Evolutionary conservation across 1,140 invertebrate genomes (phyloP).

Genomic region (Pseudachorutes palmiensis): DNA sequence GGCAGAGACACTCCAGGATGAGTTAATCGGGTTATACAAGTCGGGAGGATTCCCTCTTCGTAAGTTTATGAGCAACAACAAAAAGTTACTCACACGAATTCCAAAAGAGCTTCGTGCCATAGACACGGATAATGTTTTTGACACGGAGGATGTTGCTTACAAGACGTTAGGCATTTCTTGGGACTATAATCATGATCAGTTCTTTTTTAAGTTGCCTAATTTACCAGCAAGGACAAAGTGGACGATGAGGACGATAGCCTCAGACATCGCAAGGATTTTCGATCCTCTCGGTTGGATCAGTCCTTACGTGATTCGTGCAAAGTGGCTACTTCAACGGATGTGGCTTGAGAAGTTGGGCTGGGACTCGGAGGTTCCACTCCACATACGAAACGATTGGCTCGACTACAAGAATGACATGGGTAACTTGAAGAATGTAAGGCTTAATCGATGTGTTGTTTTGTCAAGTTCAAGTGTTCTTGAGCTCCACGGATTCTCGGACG

Average conservation of each 20-base stretch:
- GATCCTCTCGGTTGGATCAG: constrained; percentile 10
- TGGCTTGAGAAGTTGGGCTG: neutral
- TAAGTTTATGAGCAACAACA: constrained; percentile 10
- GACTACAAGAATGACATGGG: neutral
- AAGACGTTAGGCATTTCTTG: neutral
- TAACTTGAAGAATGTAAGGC: neutral
- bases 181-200: neutral
- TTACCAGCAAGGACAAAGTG: neutral
- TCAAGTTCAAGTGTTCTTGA: neutral
- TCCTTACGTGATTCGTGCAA: neutral
- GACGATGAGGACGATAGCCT: neutral
- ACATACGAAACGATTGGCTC: neutral
- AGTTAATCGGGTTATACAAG: neutral
- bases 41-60: neutral
- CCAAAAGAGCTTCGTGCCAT: constrained; percentile 14
- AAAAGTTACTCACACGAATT: neutral
- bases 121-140: constrained; percentile 9
- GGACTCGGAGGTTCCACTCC: neutral
- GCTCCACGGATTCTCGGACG: constrained; percentile 24
- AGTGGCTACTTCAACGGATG: constrained; percentile 2
- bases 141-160: neutral
- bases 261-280: constrained; percentile 11
- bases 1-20: constrained; percentile 26
- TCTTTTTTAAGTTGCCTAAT: neutral
- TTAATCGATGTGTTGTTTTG: constrained; percentile 1